Percentiles rank a stretch among this genome's conserved stretches.
These are phyloP conservation scores for Mimas tiliae DNA, from an alignment of 2,888 invertebrate species.

Conservation along the genomic window DNA sequence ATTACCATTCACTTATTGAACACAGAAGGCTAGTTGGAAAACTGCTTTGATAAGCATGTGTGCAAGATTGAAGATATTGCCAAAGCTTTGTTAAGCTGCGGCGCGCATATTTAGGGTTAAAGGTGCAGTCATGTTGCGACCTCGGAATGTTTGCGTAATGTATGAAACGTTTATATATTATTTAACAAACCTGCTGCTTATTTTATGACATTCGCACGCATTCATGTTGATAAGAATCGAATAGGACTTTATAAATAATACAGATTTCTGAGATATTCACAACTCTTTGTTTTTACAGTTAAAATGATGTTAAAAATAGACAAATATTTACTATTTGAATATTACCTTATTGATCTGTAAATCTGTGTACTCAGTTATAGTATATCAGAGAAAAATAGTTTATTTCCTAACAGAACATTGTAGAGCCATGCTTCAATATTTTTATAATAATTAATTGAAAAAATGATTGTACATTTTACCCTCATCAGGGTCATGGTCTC, in stretches of 20 bases:
- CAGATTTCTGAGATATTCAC: not conserved
- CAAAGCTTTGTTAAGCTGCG: conserved; percentile 23
- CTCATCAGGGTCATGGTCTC: no score
- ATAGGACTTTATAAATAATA: not conserved
- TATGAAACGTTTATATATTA: conserved; percentile 5
- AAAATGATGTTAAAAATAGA: not conserved
- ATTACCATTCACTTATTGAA: conserved; percentile 6
- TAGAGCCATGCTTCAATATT: no score
- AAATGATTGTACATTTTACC: no score
- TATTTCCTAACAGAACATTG: no score
- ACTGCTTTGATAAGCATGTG: not conserved
- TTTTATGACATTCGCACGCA: not conserved
- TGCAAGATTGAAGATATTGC: conserved; percentile 26
- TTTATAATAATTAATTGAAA: no score
- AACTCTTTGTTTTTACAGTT: not conserved
- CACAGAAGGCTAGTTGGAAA: conserved; percentile 14
- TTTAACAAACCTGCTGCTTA: not conserved
- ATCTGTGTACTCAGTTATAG: no score
- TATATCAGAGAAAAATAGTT: no score
- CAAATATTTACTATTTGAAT: no score
- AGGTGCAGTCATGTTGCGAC: conserved; percentile 18
- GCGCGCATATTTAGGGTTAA: conserved; percentile 20
- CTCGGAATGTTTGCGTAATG: conserved; percentile 22
- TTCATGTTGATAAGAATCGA: conserved; percentile 8
- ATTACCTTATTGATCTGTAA: no score